Evolutionary conservation across 2,888 invertebrate species (phyloP), one percentile per base, ranked within the genome.

Genomic region (Ligdia adustata): DNA sequence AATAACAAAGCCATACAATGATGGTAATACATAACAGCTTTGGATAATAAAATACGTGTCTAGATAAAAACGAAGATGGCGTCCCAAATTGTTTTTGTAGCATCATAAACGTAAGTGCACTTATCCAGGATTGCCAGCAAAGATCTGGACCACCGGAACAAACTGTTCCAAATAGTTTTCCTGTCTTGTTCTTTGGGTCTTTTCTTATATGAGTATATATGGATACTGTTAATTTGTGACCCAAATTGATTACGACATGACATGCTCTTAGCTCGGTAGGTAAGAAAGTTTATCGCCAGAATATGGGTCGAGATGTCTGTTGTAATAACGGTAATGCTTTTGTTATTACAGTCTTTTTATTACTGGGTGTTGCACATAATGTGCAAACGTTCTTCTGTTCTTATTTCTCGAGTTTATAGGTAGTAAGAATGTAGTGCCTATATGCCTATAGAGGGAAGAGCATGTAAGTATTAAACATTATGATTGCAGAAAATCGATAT

Each of bases 261-360:
- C 41, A 42, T 11, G 16, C 27, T 31, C 35, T 46, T 28, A 16
- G 29, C 49, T 62, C 64, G 27, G 54, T 51, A 45, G 42, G 28
- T 45, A 33, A 43, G 49, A 57, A 58, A 63, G 60, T 69, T 72
- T 70, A 71, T 72, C 65, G 64, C 14, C 47, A 34, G 60, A 68
- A 79, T 72, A 74, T 79, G 73, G 75, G 70, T 31, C 75, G 58
- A 41, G 3, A 7, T n/a, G 31, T 45, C 51, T 72, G 65, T 66
- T 67, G 77, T 60, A 74, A 72, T 41, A 37, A 33, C 37, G 20
- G 44, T 26, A 39, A 31, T 14, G 16, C 20, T 29, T n/a, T 22
- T 12, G 20, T 34, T 35, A 34, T 24, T 27, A 26, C 29, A 22
- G 27, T 29, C 7, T 35, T 46, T 40, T 47, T 47, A 47, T 29